phyloP scores from a whole-genome alignment of 2,797 vertebrate species.

The Tauraco hartlaubi region DNA sequence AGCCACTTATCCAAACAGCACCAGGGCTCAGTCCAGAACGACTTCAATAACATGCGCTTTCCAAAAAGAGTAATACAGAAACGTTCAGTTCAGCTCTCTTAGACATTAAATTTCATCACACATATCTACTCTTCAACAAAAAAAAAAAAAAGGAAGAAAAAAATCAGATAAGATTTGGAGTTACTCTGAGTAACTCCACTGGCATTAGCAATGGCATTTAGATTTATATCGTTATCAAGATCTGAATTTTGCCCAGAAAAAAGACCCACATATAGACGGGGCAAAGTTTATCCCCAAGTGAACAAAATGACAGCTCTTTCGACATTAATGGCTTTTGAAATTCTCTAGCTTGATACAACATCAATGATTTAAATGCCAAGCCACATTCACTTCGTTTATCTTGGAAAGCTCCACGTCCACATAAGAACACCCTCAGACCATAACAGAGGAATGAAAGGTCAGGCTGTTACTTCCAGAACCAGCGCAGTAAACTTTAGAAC shows the following conservation, averaged over 20 bases:
- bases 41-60: not conserved
- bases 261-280: not conserved
- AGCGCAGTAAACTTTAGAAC: constrained; percentile 4
- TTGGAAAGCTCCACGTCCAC: constrained; percentile 70
- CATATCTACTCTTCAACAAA: not conserved
- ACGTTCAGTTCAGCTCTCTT: not conserved
- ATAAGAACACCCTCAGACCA: constrained; percentile 62
- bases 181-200: not conserved
- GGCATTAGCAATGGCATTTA: not conserved
- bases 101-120: not conserved
- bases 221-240: not conserved
- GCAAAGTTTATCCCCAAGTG: constrained; percentile 8
- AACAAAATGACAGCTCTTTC: constrained; percentile 40
- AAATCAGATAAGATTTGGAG: not conserved
- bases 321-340: constrained; percentile 70
- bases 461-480: constrained; percentile 61
- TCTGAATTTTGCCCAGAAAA: not conserved
- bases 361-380: constrained; percentile 73
- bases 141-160: not conserved
- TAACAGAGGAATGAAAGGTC: constrained; percentile 75
- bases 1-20: not conserved
- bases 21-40: not conserved
- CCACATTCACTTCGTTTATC: constrained; percentile 65
- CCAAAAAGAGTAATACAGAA: not conserved
- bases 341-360: constrained; percentile 52